Conservation (phyloP, 2,888 invertebrate genomes). For the Ferrisia virgata region DNA sequence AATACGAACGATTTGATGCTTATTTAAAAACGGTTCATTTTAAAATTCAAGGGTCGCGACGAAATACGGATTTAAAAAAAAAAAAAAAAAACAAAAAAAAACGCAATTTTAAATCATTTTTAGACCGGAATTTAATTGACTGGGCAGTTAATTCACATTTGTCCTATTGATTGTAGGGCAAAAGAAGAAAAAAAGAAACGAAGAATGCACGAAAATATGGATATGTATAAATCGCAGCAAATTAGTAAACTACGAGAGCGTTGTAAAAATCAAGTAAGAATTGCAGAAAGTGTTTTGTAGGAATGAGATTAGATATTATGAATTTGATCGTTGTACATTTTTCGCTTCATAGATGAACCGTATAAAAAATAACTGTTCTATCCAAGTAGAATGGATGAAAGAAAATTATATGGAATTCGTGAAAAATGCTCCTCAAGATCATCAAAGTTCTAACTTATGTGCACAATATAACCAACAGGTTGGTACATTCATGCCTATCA, state of each 20-base stretch:
- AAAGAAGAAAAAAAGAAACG: constrained; percentile 26
- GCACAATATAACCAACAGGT: constrained; percentile 35
- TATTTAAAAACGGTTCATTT: background rate
- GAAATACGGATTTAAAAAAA: no score
- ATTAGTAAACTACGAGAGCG: constrained; percentile 35
- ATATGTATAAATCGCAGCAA: constrained; percentile 38
- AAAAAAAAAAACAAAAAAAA: no score
- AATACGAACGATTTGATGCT: background rate
- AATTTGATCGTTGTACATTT: background rate
- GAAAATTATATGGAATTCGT: constrained; percentile 33
- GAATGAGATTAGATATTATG: background rate
- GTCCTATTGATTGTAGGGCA: background rate
- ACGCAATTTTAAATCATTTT: background rate
- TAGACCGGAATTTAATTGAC: background rate
- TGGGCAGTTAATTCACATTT: background rate
- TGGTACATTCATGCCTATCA: background rate
- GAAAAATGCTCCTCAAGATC: constrained; percentile 22
- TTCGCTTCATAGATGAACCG: constrained; percentile 23
- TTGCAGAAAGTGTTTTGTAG: background rate
- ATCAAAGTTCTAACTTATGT: background rate
- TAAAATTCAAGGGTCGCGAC: background rate
- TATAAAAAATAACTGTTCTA: constrained; percentile 37
- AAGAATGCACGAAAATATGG: constrained; percentile 37
- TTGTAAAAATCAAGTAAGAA: constrained; percentile 38
- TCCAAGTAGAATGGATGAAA: constrained; percentile 41